phyloP scores from a whole-genome alignment of 2,888 invertebrate genomes.

The Rotaria magnacalcarata region DNA sequence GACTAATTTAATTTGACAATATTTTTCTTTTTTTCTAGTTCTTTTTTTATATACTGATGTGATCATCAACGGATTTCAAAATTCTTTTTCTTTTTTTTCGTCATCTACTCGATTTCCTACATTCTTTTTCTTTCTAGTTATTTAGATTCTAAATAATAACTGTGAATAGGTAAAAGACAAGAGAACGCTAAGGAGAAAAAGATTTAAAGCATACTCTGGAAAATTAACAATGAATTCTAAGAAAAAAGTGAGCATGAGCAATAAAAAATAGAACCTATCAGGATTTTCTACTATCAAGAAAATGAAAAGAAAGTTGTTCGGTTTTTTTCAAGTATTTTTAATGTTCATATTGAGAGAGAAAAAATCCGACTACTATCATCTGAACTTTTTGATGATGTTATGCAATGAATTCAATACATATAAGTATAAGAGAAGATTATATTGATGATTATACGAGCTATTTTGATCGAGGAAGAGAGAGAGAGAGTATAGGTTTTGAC shows the following conservation, averaged over 20 bases:
- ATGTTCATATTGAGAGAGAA: not conserved
- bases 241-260: not conserved
- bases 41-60: not conserved
- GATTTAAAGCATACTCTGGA: not conserved
- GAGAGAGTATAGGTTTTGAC: no score
- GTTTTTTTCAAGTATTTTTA: not conserved
- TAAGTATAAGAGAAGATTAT: not conserved
- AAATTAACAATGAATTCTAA: not conserved
- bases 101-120: not conserved
- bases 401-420: not conserved
- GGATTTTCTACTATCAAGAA: not conserved
- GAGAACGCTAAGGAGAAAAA: not conserved
- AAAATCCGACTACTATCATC: not conserved
- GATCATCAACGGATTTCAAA: not conserved
- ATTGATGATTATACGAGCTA: not conserved
- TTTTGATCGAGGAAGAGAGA: no score
- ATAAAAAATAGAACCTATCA: not conserved
- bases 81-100: no score
- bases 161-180: not conserved
- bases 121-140: not conserved
- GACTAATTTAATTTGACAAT: not conserved
- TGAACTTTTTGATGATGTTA: not conserved
- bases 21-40: not conserved
- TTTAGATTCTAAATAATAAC: not conserved
- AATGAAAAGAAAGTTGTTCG: not conserved